phyloP scores from a whole-genome alignment of 2,888 invertebrate genomes.

The Chaetogeoica ovagalla region DNA sequence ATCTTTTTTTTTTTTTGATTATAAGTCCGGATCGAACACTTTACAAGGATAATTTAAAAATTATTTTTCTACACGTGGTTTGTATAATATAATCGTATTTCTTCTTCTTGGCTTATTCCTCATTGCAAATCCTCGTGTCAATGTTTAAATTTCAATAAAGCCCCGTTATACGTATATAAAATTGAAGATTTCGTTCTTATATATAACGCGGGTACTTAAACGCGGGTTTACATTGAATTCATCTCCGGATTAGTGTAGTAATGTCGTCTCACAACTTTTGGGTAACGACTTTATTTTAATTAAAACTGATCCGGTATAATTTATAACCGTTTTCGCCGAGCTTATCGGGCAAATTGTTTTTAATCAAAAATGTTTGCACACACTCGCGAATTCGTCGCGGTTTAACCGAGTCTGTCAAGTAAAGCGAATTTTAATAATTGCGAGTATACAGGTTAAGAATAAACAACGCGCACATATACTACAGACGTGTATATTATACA shows the following conservation, averaged over 20 bases:
- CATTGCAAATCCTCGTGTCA: neutral
- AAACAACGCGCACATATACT: neutral
- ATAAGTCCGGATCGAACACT: no score
- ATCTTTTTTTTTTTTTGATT: no score
- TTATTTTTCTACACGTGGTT: no score
- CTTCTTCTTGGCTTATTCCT: conserved; percentile 15
- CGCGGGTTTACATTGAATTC: conserved; percentile 23
- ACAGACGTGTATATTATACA: neutral
- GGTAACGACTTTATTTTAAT: conserved; percentile 45
- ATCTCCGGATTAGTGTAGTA: conserved; percentile 17
- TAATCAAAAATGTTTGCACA: conserved; percentile 39
- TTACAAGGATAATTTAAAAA: no score
- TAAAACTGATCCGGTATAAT: conserved; percentile 29
- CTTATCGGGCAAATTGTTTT: conserved; percentile 37
- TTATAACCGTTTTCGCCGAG: conserved; percentile 13
- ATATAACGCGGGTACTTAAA: neutral
- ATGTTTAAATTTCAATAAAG: conserved; percentile 32
- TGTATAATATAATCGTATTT: neutral
- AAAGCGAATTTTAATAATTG: neutral
- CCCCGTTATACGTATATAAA: neutral
- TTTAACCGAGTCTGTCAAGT: neutral
- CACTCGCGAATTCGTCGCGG: neutral
- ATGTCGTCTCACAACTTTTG: conserved; percentile 27
- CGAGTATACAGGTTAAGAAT: conserved; percentile 28
- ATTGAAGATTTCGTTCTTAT: neutral